Percentiles rank a stretch among this genome's conserved stretches.
phyloP scores from a whole-genome alignment of 2,113 vertebrate species.

The Neopipo cinnamomea region DNA sequence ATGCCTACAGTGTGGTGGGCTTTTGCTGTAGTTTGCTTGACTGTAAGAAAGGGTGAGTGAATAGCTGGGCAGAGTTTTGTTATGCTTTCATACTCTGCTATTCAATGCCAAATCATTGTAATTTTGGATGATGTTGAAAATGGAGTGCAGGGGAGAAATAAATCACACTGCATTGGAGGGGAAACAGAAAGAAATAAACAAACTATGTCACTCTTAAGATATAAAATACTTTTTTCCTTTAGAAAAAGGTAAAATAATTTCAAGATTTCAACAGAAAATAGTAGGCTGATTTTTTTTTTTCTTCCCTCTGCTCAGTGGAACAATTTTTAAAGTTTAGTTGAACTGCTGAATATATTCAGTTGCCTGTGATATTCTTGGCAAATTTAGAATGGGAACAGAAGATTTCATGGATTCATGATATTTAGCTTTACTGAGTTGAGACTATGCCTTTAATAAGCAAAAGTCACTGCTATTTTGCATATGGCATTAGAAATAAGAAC shows the following conservation, averaged over 20 bases:
- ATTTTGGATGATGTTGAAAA: neutral
- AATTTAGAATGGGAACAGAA: neutral
- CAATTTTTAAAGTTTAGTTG: neutral
- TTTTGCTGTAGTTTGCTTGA: neutral
- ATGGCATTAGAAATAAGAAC: neutral
- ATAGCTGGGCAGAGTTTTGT: neutral
- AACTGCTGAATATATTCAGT: neutral
- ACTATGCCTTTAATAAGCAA: neutral
- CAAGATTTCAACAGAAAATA: neutral
- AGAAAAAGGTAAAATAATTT: neutral
- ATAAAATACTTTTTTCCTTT: neutral
- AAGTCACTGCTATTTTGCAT: neutral
- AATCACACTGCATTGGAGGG: neutral
- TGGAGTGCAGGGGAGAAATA: neutral
- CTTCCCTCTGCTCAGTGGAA: neutral
- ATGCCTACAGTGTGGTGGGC: rapidly evolving
- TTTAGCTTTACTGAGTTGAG: neutral
- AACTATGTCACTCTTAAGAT: neutral
- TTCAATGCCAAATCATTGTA: neutral
- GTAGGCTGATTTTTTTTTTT: neutral
- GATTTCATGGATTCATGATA: neutral
- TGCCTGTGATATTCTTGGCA: neutral
- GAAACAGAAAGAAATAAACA: neutral
- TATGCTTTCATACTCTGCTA: neutral
- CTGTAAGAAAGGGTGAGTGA: neutral